Evolutionary conservation across 2,113 vertebrate genomes (phyloP), one percentile per base, ranked within the genome.

Genomic region (Electrona antarctica): DNA sequence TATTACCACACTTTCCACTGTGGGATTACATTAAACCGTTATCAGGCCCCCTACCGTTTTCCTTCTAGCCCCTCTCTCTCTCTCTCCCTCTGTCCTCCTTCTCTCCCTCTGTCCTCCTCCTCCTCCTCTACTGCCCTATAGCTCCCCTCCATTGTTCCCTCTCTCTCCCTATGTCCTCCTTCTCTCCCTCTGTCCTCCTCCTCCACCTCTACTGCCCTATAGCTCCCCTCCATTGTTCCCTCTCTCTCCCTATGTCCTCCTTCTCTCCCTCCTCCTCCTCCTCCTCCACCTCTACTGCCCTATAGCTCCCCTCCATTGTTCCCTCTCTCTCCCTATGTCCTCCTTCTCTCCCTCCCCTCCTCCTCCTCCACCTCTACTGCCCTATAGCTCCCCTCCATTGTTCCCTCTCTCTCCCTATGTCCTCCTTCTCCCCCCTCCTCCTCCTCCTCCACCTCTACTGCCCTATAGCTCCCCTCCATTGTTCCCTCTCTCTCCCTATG

Each of bases 21-120:
- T 79, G 71, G 78, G 85, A 91, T 90, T 89, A 79, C 83, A 86
- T 91, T 89, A 89, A 74, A 64, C 54, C 64, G 59, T 74, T 78
- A 74, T 82, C 71, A 61, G 56, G 50, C 51, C 28, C 60, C 15
- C n/a, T 29, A 7, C 57, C 21, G 9, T 28, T 29, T 4, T 59
- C 55, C 55, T 57, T 59, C 68, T 48, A 41, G 33, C 41, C 7
- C 66, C 14, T 12, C 12, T 21, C 55, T 14, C 15, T 14, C 11
- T 46, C 5, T 58, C 72, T 75, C 59, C 4, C 8, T 61, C 80
- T 62, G 74, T 79, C 70, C 64, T 74, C 59, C 57, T 62, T 2
- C 21, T 21, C 21, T 75, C 59, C 4, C 8, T 61, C 80, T 62
- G 74, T 79, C 70, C 64, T 74, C 59, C 57, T 62, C 21, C 21